These are phyloP conservation scores for Campoletis raptor DNA, from an alignment of 2,888 invertebrate genomes.

Conservation along the genomic window DNA sequence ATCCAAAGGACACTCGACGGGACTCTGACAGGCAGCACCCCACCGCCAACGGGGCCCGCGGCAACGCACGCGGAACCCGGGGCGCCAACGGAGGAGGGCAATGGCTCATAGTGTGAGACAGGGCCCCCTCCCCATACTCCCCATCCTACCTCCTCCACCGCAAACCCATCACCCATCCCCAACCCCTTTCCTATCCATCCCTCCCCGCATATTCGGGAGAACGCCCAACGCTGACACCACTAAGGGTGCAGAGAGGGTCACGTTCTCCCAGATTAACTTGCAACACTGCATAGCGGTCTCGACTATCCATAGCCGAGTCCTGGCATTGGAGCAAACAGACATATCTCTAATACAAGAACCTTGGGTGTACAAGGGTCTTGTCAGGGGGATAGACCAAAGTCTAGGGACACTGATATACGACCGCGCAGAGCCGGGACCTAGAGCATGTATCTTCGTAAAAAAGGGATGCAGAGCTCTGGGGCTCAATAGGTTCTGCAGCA, in stretches of 20 bases:
- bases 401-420: constrained; percentile 7
- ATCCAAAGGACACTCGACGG: too few species aligned
- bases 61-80: too few species aligned
- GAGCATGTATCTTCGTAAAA: constrained; percentile 42
- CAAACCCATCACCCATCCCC: not conserved
- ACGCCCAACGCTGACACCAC: not conserved
- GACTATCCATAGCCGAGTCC: constrained; percentile 40
- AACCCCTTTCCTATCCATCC: not conserved
- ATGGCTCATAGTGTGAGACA: too few species aligned
- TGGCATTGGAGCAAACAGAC: constrained; percentile 50
- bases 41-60: too few species aligned
- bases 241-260: not conserved
- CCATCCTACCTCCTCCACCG: not conserved
- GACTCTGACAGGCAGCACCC: too few species aligned
- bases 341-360: constrained; percentile 42
- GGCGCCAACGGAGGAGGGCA: too few species aligned
- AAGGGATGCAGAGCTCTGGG: constrained; percentile 17
- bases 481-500: constrained; percentile 35
- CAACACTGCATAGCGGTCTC: constrained; percentile 43
- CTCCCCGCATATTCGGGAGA: not conserved
- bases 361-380: constrained; percentile 1
- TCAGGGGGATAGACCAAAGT: not conserved
- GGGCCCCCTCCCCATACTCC: not conserved
- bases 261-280: constrained; percentile 37
- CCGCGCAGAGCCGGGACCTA: constrained; percentile 24